These are phyloP conservation scores for Babylonia areolata DNA, from an alignment of 1,140 invertebrate species.

Conservation along the genomic window DNA sequence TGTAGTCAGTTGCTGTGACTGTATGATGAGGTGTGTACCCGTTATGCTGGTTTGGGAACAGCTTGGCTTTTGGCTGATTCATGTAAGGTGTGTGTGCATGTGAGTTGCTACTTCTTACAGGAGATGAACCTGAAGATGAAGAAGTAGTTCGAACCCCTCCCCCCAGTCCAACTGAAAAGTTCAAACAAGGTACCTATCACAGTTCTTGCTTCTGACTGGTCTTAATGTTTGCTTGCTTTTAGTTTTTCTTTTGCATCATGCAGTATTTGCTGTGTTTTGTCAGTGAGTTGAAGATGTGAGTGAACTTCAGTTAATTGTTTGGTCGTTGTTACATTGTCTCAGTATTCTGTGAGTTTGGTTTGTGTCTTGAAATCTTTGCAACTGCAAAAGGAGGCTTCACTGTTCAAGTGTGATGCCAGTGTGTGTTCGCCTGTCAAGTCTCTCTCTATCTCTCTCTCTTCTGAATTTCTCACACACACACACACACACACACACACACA, in stretches of 20 bases:
- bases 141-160: conserved; percentile 65
- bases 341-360: no score
- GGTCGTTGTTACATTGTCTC: neutral
- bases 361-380: no score
- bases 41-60: neutral
- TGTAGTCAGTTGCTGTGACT: no score
- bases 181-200: conserved; percentile 54
- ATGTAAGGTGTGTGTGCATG: conserved; percentile 16
- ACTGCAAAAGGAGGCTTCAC: neutral
- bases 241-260: no score
- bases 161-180: conserved; percentile 66
- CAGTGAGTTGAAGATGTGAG: no score
- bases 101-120: conserved; percentile 25
- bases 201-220: no score
- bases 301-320: neutral
- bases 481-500: no score
- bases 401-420: neutral
- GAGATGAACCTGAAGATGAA: conserved; percentile 43
- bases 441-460: no score
- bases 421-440: neutral
- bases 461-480: no score
- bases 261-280: neutral
- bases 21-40: no score
- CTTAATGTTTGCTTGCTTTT: no score
- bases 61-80: no score